Conservation (phyloP, 2,888 invertebrate species). For the Biston betularia region DNA sequence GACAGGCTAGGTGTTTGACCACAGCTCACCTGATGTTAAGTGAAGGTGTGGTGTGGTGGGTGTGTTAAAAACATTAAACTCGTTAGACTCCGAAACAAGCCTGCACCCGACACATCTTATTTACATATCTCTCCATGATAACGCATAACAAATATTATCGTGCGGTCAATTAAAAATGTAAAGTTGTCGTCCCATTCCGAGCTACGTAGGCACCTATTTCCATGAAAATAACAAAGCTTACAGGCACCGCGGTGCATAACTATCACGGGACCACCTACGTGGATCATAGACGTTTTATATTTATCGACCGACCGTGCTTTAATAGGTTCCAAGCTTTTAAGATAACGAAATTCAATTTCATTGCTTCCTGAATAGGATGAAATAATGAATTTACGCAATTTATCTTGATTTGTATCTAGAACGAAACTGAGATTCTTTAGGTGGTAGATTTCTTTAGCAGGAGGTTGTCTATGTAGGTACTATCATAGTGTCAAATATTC, state of each 20-base stretch:
- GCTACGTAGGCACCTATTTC: constrained; percentile 14
- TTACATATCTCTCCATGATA: neutral
- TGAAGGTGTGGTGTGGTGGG: too few species aligned
- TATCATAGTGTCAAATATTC: too few species aligned
- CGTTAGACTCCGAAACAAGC: neutral
- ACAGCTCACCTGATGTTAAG: too few species aligned
- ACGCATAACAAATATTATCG: neutral
- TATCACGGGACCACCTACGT: constrained; percentile 27
- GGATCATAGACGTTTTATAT: neutral
- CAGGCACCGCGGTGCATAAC: constrained; percentile 9
- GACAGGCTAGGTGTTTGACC: too few species aligned
- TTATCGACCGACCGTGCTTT: constrained; percentile 8
- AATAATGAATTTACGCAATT: neutral
- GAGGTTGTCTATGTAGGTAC: too few species aligned
- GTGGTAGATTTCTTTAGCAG: too few species aligned
- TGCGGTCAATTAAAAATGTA: constrained; percentile 20
- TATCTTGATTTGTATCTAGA: neutral
- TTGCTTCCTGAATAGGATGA: constrained; percentile 4
- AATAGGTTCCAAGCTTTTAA: constrained; percentile 9
- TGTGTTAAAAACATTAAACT: too few species aligned
- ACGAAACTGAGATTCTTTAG: too few species aligned
- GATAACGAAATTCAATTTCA: constrained; percentile 3
- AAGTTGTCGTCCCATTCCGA: constrained; percentile 19
- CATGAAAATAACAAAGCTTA: constrained; percentile 15
- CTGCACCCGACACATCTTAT: neutral